phyloP scores from a whole-genome alignment of 2,113 vertebrate genomes.

The Zosterops hypoxanthus region DNA sequence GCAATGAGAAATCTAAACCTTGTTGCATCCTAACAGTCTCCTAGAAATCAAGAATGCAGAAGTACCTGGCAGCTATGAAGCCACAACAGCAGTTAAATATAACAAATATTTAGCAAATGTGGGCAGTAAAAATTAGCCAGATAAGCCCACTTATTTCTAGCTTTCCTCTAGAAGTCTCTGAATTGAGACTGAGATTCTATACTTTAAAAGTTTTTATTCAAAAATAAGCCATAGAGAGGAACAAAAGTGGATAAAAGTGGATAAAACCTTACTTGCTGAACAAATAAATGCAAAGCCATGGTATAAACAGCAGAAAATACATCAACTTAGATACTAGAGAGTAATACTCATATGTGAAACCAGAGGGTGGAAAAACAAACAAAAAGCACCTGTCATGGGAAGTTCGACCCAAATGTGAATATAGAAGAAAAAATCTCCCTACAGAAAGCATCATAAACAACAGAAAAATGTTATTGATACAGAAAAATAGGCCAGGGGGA shows the following conservation, averaged over 20 bases:
- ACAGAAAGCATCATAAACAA: not conserved
- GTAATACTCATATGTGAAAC: not conserved
- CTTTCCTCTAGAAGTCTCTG: not conserved
- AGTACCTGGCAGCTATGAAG: not conserved
- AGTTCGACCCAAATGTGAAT: not conserved
- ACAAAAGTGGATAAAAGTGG: not conserved
- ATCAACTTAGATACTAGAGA: not conserved
- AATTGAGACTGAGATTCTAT: not conserved
- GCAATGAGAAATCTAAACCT: not conserved
- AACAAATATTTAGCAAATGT: not conserved
- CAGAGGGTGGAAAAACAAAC: not conserved
- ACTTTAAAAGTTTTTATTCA: not conserved
- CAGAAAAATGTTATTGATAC: not conserved
- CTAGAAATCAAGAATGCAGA: not conserved
- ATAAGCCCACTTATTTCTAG: not conserved
- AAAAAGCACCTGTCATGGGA: not conserved
- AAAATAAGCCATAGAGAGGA: not conserved
- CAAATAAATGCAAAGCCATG: not conserved
- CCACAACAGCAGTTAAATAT: not conserved
- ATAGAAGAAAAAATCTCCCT: not conserved
- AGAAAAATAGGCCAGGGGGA: not conserved
- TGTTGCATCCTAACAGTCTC: not conserved
- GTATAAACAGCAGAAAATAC: not conserved
- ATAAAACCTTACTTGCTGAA: not conserved
- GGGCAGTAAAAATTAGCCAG: not conserved